These are phyloP conservation scores for Clangula hyemalis DNA, from an alignment of 2,797 vertebrate species.

Conservation along the genomic window DNA sequence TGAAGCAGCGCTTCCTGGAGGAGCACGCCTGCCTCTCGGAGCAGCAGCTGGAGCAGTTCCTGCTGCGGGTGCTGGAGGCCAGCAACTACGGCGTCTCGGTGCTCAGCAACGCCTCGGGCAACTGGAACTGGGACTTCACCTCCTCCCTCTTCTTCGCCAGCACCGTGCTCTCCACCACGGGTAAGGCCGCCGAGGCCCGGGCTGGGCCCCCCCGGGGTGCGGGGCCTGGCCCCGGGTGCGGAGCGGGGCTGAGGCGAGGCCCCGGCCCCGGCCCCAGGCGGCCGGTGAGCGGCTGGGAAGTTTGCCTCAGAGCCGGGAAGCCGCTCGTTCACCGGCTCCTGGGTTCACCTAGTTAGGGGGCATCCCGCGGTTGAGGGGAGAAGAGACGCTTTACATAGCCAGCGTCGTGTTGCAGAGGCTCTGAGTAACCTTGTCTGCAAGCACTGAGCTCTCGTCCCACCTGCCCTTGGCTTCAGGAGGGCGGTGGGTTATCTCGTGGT, in stretches of 20 bases:
- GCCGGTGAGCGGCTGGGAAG: background rate
- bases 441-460: background rate
- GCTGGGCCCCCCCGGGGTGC: background rate
- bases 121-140: constrained; percentile 99
- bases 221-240: too few relatives aligned
- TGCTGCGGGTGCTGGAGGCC: constrained; percentile 90
- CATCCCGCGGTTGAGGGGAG: background rate
- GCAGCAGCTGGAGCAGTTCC: constrained; percentile 88
- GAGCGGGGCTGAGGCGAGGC: background rate
- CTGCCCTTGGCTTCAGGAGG: background rate
- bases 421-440: background rate
- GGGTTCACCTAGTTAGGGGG: background rate
- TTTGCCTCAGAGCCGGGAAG: background rate
- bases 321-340: too few relatives aligned
- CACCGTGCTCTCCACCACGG: constrained; percentile 96
- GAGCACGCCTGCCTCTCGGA: constrained; percentile 91
- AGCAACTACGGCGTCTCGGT: constrained; percentile 96
- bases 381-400: background rate
- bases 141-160: constrained; percentile 96
- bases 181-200: constrained; percentile 73
- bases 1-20: constrained; percentile 89
- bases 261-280: background rate
- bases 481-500: background rate
- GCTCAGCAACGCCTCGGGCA: constrained; percentile 90
- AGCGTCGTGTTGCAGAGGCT: background rate